A percentile compares a stretch with the other conserved stretches of the same genome.
Conservation (phyloP, 2,113 vertebrate species). For the Symphodus melops region DNA sequence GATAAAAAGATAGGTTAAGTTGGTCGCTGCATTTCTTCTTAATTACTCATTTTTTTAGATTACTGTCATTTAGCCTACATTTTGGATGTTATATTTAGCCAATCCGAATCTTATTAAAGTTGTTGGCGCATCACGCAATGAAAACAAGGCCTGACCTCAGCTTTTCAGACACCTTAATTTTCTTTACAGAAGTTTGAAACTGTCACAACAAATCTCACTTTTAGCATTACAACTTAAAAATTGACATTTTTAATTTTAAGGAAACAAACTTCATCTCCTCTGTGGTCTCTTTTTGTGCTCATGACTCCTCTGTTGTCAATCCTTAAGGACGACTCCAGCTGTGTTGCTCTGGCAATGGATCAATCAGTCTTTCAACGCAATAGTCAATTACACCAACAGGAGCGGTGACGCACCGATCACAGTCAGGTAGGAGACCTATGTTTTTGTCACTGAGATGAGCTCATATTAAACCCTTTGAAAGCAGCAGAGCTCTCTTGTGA, state of each 20-base stretch:
- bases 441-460: not conserved
- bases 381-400: constrained; percentile 98
- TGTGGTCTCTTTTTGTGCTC: not conserved
- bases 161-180: too few species aligned
- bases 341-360: constrained; percentile 99
- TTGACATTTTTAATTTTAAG: not conserved
- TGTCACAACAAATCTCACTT: too few species aligned
- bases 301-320: not conserved
- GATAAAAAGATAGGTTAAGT: not conserved
- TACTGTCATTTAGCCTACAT: not conserved
- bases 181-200: too few species aligned
- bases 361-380: constrained; percentile 98
- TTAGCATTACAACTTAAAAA: too few species aligned
- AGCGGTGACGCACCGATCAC: constrained; percentile 96
- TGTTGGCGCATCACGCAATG: too few species aligned
- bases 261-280: too few species aligned
- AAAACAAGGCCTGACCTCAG: too few species aligned
- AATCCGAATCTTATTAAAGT: too few species aligned
- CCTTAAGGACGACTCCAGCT: constrained; percentile 91
- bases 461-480: constrained; percentile 51
- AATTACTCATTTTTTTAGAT: not conserved
- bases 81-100: too few species aligned
- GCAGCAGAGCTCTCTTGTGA: constrained; percentile 17
- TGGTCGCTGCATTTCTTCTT: not conserved
- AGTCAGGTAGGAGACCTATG: constrained; percentile 82